Base-by-base conservation (phyloP, 2,797 vertebrate genomes). In the Sus cebifrons region DNA sequence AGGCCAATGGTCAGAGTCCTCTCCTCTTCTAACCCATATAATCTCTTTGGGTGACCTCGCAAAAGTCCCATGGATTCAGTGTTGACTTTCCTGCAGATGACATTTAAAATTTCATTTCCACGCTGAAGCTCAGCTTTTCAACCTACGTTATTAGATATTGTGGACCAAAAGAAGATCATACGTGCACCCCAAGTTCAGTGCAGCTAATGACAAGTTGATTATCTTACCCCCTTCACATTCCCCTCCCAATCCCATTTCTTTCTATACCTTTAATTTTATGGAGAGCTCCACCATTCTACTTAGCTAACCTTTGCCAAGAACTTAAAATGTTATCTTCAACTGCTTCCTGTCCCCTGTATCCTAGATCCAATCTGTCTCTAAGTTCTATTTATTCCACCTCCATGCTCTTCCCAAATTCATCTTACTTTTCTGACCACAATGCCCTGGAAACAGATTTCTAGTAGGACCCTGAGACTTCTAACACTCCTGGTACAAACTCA, bases 241-340 rank as follows among this genome's bases (percentile, higher is more conserved):
- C 5, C 18, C 40, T 17, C 23, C 21, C 17, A 75, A 17, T 29
- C 16, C 16, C 20, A 49, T 78, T 20, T 56, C 7, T 29, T 89
- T 83, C 29, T 78, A 8, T 49, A 36, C 44, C 52, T 86, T 91
- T 81, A 82, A 75, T 65, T 92, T 68, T 78, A 25, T 44, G 9
- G 83, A 64, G 54, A 5, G 0, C 3, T 84, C 9, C 20, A 54
- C 64, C 8, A 56, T 83, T 18, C 8, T 75, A 56, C 0, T 52
- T 1, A 71, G 70, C 36, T 56, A 94, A 54, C 12, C 20, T 36
- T 15, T 52, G 8, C 29, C 29, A 74, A 32, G 23, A 95, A 86
- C 40, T 64, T 58, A 40, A 40, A 17, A 68, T 9, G 68, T 86
- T 13, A 6, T 81, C 18, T 91, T 91, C 58, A 62, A 71, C 29